Percentiles rank a stretch among this genome's conserved stretches.
These are phyloP conservation scores for Callopanchax toddi DNA, from an alignment of 2,113 vertebrate genomes.

Conservation along the genomic window DNA sequence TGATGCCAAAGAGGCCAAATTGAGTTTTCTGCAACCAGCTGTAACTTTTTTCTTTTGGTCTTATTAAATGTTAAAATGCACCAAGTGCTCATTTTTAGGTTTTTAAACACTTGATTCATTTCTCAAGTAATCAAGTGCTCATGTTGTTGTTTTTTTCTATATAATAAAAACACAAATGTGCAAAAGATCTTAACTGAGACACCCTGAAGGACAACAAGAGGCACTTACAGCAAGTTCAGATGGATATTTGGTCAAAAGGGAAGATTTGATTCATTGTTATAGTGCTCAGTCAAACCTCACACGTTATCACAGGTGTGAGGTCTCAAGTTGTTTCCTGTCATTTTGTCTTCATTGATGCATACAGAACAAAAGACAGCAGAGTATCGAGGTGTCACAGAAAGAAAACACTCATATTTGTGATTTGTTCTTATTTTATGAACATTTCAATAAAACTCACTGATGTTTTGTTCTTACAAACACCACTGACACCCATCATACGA, in stretches of 20 bases:
- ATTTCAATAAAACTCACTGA: not conserved
- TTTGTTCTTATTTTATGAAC: too few species aligned
- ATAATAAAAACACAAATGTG: not conserved
- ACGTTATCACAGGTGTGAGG: not conserved
- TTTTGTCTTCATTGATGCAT: not conserved
- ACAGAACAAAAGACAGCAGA: not conserved
- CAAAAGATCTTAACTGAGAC: slow-evolving; percentile 15
- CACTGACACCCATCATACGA: not conserved
- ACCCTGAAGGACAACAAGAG: slow-evolving; percentile 38
- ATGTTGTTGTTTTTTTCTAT: not conserved
- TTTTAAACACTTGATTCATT: slow-evolving; percentile 3
- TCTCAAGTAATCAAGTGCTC: slow-evolving; percentile 15
- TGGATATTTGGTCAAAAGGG: slow-evolving; percentile 20
- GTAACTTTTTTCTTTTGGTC: not conserved
- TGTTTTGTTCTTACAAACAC: not conserved
- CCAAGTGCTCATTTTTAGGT: not conserved
- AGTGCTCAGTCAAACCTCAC: not conserved
- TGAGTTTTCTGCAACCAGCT: too few species aligned
- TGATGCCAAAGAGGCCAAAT: not conserved
- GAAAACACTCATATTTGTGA: too few species aligned
- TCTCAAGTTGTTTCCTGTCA: not conserved
- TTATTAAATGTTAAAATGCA: not conserved
- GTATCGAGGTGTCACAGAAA: not conserved
- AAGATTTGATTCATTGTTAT: not conserved
- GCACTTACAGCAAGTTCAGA: slow-evolving; percentile 23